Evolutionary conservation across 2,113 vertebrate species (phyloP), one percentile per base, ranked within the genome.

Genomic region (Poeciliopsis turrubarensis): DNA sequence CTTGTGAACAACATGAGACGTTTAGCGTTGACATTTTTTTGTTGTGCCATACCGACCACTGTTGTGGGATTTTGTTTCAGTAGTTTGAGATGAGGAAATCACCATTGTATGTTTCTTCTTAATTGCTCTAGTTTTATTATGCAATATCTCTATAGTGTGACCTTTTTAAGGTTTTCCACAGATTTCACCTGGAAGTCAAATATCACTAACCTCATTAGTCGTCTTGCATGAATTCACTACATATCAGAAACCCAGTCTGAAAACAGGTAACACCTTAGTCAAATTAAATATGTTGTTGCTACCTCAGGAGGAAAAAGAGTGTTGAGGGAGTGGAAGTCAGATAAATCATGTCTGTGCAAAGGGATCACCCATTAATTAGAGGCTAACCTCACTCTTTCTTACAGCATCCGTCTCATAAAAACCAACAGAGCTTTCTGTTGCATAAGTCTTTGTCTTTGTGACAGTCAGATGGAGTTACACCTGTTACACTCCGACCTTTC

Each of bases 371-470:
- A 2, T 34, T 86, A 85, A 90, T 87, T 87, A 83, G 88, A 90
- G 91, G 89, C 91, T 93, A 92, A 91, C 88, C 87, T 83, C 89
- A 86, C 89, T 85, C 77, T 70, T 37, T 69, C 81, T 51, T 69
- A 80, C 72, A 74, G 22, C 73, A 62, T 51, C 69, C 26, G 30
- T 67, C 70, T 80, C 70, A 64, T 65, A 14, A 86, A 69, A 68
- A 80, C 4, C 0, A 64, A 44, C 57, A 62, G 41, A 26, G 51
- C 14, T 69, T 76, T 72, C 12, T 73, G 65, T 79, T 84, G 51
- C 17, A 1, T 27, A 80, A 65, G 68, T n/a, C n/a, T n/a, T n/a
- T n/a, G n/a, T 65, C 73, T 41, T 25, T 47, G 62, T 65, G 72
- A 67, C 54, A 79, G 81, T 87, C 54, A 66, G 41, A 51, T 71